A percentile compares a stretch with the other conserved stretches of the same genome.
These are phyloP conservation scores for Dynastes tityus DNA, from an alignment of 2,888 invertebrate genomes.

Conservation along the genomic window DNA sequence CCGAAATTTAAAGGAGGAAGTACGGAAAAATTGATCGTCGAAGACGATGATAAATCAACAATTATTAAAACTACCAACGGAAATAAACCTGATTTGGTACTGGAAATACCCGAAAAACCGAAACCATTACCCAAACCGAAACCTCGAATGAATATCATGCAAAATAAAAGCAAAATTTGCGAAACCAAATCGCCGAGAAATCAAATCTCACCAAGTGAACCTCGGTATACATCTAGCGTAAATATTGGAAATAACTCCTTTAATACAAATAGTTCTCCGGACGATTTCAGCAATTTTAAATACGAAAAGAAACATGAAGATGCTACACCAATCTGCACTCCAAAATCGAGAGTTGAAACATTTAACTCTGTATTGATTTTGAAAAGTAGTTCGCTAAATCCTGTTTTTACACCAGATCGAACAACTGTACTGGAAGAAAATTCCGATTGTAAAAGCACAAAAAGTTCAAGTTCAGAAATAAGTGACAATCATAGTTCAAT, in stretches of 20 bases:
- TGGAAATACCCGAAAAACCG: constrained; percentile 42
- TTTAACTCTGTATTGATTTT: constrained; percentile 28
- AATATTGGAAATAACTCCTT: neutral
- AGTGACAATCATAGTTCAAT: constrained; percentile 23
- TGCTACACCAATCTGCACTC: neutral
- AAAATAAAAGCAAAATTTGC: constrained; percentile 12
- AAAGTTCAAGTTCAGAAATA: neutral
- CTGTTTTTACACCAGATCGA: neutral
- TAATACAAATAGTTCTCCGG: neutral
- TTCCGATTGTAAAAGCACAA: constrained; percentile 1
- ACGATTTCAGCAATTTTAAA: neutral
- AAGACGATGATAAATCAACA: constrained; percentile 15
- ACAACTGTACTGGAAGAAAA: neutral
- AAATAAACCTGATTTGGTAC: constrained; percentile 47
- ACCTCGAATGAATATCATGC: constrained; percentile 17
- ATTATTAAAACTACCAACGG: constrained; percentile 8
- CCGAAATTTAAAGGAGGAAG: constrained; percentile 47
- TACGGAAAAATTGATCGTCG: constrained; percentile 39
- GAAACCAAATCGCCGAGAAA: neutral
- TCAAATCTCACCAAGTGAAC: too few species aligned
- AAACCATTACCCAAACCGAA: constrained; percentile 36
- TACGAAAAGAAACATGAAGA: neutral
- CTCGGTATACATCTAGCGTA: too few species aligned
- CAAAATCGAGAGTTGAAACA: constrained; percentile 26
- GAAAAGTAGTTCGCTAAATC: constrained; percentile 16